Evolutionary conservation across 1,140 invertebrate genomes (phyloP).

Genomic region (Halyomorpha halys): DNA sequence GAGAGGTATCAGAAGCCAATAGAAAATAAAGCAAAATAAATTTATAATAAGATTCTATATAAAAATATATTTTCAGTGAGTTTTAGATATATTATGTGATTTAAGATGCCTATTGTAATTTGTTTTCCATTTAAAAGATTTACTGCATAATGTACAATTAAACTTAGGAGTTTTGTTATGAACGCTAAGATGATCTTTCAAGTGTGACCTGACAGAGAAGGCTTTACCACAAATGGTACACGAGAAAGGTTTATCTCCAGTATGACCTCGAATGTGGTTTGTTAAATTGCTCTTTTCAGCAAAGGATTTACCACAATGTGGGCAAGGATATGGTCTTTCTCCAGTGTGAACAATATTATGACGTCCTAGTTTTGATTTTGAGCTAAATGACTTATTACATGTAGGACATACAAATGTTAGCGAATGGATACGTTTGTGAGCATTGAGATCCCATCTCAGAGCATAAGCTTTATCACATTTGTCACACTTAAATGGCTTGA

Average conservation of each 20-base stretch:
- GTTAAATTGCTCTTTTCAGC: conserved; percentile 42
- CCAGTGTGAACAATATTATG: conserved; percentile 33
- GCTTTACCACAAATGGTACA: conserved; percentile 38
- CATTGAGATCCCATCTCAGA: conserved; percentile 36
- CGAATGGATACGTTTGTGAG: conserved; percentile 43
- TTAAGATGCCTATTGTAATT: conserved; percentile 28
- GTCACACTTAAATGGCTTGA: conserved; percentile 33
- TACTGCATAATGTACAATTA: conserved; percentile 24
- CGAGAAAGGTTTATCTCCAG: conserved; percentile 36
- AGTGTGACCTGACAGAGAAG: conserved; percentile 32
- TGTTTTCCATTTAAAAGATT: conserved; percentile 27
- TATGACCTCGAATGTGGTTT: conserved; percentile 39
- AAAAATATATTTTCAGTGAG: too few relatives aligned
- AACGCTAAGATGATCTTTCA: conserved; percentile 26
- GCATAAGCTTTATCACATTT: conserved; percentile 34
- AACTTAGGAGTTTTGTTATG: conserved; percentile 23
- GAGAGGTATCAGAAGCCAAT: too few relatives aligned
- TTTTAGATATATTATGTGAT: neutral
- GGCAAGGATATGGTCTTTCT: conserved; percentile 41
- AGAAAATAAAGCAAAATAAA: too few relatives aligned
- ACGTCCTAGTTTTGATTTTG: conserved; percentile 27
- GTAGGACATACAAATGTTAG: conserved; percentile 34
- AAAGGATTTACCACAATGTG: conserved; percentile 41
- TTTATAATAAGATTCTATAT: too few relatives aligned
- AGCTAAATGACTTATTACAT: conserved; percentile 30